Percentiles rank a stretch among this genome's conserved stretches.
Conservation (phyloP, 2,888 invertebrate species). For the Branchellion lobata region DNA sequence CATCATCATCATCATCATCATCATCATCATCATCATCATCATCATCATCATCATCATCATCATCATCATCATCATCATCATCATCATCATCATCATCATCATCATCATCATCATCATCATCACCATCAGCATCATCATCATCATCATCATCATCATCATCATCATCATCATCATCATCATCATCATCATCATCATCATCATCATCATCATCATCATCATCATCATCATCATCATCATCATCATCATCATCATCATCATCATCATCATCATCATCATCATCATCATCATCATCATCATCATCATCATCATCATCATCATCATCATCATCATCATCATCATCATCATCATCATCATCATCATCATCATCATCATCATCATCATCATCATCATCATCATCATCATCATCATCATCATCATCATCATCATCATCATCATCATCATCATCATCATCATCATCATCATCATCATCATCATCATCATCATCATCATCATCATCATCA, state of each 20-base stretch:
- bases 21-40: slow-evolving; percentile 9
- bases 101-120: not conserved
- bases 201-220: slow-evolving; percentile 2
- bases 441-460: not conserved
- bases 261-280: slow-evolving; percentile 9
- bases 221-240: slow-evolving; percentile 9
- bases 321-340: slow-evolving; percentile 9
- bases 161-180: slow-evolving; percentile 1
- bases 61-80: slow-evolving; percentile 9
- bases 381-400: not conserved
- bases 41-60: slow-evolving; percentile 9
- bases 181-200: slow-evolving; percentile 9
- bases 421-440: slow-evolving; percentile 6
- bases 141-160: slow-evolving; percentile 10
- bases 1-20: slow-evolving; percentile 9
- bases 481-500: slow-evolving; percentile 10
- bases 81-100: slow-evolving; percentile 9
- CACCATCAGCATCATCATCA: too few relatives aligned
- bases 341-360: not conserved
- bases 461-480: slow-evolving; percentile 7
- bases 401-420: not conserved
- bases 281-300: slow-evolving; percentile 9
- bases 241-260: slow-evolving; percentile 9
- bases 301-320: slow-evolving; percentile 9
- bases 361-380: not conserved